Percentiles rank a stretch among this genome's conserved stretches.
These are phyloP conservation scores for Albula glossodonta DNA, from an alignment of 2,113 vertebrate genomes.

Conservation along the genomic window DNA sequence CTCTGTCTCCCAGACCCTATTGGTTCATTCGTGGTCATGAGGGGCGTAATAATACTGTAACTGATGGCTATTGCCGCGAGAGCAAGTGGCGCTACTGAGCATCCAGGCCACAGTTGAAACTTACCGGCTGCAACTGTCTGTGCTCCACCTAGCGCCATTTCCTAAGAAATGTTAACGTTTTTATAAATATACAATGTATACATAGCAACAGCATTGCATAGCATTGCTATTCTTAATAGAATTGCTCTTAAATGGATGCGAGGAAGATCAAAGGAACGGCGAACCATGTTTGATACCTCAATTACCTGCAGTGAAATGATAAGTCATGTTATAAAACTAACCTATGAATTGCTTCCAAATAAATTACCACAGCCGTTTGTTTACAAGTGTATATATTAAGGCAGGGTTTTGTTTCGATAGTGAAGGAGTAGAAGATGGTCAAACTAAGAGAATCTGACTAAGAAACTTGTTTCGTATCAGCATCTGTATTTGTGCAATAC, in stretches of 20 bases:
- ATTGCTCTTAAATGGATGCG: no score
- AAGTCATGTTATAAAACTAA: no score
- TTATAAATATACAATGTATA: background rate
- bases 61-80: slow-evolving; percentile 65
- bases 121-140: slow-evolving; percentile 60
- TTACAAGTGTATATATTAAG: background rate
- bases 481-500: background rate
- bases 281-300: no score
- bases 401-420: background rate
- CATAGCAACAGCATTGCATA: background rate
- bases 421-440: background rate
- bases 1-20: slow-evolving; percentile 82
- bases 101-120: slow-evolving; percentile 58
- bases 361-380: background rate
- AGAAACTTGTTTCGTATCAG: background rate
- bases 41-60: slow-evolving; percentile 70
- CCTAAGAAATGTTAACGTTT: slow-evolving; percentile 20
- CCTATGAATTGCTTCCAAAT: no score
- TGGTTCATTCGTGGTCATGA: slow-evolving; percentile 83
- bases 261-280: no score
- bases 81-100: slow-evolving; percentile 72
- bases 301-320: no score
- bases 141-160: slow-evolving; percentile 70
- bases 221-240: background rate
- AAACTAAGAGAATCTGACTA: background rate